These are phyloP conservation scores for Elephantulus edwardii DNA, from an alignment of 2,113 vertebrate genomes.

Conservation along the genomic window DNA sequence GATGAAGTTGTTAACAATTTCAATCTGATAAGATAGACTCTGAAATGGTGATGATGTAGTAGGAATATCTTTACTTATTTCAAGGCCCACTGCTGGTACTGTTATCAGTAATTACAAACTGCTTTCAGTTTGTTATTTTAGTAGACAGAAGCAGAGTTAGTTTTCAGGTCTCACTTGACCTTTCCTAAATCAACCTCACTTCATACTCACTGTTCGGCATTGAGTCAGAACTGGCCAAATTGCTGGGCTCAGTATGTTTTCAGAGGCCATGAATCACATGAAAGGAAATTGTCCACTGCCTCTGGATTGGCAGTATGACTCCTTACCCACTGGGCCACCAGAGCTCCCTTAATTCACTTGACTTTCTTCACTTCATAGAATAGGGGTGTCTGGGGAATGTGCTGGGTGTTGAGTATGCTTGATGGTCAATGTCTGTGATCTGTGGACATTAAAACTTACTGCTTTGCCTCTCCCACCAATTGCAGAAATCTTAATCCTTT, in stretches of 20 bases:
- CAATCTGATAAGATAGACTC: too few species aligned
- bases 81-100: not conserved
- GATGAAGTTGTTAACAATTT: too few species aligned
- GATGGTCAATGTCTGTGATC: not conserved
- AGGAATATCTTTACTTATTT: not conserved
- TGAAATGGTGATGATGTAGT: not conserved
- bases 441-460: not conserved
- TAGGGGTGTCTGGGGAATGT: not conserved
- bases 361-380: not conserved
- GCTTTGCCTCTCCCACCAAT: not conserved
- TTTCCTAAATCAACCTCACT: too few species aligned
- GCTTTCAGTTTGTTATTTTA: not conserved
- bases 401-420: not conserved
- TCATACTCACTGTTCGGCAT: too few species aligned
- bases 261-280: too few species aligned
- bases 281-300: too few species aligned
- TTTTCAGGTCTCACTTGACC: not conserved
- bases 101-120: not conserved
- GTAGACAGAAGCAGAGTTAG: not conserved
- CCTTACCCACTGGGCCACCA: too few species aligned
- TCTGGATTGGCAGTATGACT: too few species aligned
- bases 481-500: not conserved
- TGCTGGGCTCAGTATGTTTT: too few species aligned
- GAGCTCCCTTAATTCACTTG: too few species aligned
- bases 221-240: too few species aligned